These are phyloP conservation scores for Hypotaenidia okinawae DNA, from an alignment of 2,797 vertebrate genomes.

Conservation along the genomic window DNA sequence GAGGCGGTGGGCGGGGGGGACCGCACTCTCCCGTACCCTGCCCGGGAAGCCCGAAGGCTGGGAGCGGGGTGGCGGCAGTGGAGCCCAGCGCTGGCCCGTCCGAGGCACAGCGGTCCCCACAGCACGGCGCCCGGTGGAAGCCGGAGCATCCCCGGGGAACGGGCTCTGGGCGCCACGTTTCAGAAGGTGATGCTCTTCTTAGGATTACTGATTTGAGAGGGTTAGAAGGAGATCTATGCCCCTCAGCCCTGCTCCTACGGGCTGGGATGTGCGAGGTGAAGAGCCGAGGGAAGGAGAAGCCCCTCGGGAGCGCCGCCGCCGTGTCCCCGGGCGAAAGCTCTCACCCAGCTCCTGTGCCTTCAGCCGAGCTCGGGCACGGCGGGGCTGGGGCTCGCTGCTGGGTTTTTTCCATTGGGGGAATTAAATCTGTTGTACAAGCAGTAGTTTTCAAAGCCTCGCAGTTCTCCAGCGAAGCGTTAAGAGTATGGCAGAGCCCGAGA, in stretches of 20 bases:
- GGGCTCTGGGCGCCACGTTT: neutral
- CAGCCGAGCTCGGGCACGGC: neutral
- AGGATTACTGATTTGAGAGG: accelerated
- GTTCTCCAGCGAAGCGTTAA: neutral
- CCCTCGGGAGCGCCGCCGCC: neutral
- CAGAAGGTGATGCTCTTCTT: neutral
- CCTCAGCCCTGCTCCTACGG: neutral
- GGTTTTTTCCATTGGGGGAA: neutral
- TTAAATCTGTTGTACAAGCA: neutral
- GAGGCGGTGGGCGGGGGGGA: neutral
- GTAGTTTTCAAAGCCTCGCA: neutral
- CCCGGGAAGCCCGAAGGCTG: neutral
- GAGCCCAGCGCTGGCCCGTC: neutral
- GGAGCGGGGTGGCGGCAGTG: neutral
- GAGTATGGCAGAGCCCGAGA: neutral
- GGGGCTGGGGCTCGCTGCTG: accelerated
- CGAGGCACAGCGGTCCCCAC: neutral
- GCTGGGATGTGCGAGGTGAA: neutral
- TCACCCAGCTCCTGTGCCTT: neutral
- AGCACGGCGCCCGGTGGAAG: neutral
- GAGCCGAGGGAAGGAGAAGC: neutral
- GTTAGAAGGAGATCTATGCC: accelerated
- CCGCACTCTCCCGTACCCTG: neutral
- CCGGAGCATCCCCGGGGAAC: neutral
- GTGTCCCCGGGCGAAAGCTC: neutral